These are phyloP conservation scores for Melinaea marsaeus DNA, from an alignment of 2,888 invertebrate genomes.

Conservation along the genomic window DNA sequence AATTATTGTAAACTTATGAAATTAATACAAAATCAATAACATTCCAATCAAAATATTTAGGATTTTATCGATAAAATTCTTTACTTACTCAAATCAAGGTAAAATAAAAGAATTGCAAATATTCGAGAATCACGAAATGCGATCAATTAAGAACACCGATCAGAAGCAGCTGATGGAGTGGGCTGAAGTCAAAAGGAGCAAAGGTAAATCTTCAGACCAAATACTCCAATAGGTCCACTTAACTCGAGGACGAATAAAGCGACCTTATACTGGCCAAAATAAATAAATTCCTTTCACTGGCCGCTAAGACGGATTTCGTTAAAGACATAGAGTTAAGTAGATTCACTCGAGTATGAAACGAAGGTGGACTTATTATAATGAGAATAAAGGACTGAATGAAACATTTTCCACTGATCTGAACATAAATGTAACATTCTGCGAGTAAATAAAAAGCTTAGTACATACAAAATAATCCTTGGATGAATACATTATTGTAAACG, in stretches of 20 bases:
- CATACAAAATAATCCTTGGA: not conserved
- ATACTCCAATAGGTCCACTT: conserved; percentile 74
- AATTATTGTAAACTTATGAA: too few species aligned
- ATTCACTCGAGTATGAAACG: conserved; percentile 27
- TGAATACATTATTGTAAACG: not conserved
- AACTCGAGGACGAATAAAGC: conserved; percentile 57
- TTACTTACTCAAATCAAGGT: not conserved
- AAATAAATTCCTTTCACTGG: conserved; percentile 62
- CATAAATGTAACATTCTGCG: not conserved
- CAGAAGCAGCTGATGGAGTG: conserved; percentile 65
- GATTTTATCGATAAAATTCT: too few species aligned
- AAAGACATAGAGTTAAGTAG: conserved; percentile 25
- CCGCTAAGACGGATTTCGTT: conserved; percentile 34
- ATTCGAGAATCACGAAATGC: conserved; percentile 8
- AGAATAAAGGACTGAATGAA: conserved; percentile 3
- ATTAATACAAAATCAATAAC: too few species aligned
- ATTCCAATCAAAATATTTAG: too few species aligned
- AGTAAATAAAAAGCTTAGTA: not conserved
- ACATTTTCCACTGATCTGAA: not conserved
- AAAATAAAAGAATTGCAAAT: not conserved
- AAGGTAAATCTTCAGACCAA: conserved; percentile 75
- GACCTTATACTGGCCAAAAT: conserved; percentile 51
- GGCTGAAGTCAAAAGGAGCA: conserved; percentile 67
- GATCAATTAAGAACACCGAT: conserved; percentile 29
- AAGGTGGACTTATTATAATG: conserved; percentile 12